Evolutionary conservation across 2,797 vertebrate species (phyloP).

Genomic region (Epinephelus malabaricus): DNA sequence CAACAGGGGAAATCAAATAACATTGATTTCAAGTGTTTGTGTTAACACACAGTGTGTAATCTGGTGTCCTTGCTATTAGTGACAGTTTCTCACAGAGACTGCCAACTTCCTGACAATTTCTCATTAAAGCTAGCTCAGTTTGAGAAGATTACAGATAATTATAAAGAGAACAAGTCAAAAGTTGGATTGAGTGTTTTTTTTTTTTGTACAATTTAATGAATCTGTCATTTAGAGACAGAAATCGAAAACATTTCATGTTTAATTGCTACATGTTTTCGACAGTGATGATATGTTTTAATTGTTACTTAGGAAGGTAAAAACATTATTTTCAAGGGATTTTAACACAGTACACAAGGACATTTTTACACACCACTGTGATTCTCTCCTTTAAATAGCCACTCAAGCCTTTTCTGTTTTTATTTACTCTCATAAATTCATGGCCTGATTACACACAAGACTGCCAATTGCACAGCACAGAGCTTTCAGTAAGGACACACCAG

Average conservation of each 20-base stretch:
- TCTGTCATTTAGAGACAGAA: background rate
- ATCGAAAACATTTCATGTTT: background rate
- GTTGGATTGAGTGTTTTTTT: background rate
- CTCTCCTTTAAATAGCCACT: background rate
- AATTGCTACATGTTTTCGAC: background rate
- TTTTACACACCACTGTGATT: background rate
- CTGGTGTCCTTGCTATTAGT: background rate
- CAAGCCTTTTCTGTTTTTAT: background rate
- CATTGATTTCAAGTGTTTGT: constrained; percentile 31
- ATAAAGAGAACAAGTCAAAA: background rate
- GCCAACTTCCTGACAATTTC: constrained; percentile 4
- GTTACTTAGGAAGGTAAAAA: background rate
- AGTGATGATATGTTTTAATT: background rate
- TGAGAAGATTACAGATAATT: constrained; percentile 18
- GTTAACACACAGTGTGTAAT: constrained; percentile 2
- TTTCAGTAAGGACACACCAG: constrained; percentile 6
- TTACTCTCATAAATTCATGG: constrained; percentile 5
- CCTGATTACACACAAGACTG: background rate
- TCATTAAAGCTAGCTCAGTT: constrained; percentile 14
- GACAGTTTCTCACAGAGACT: background rate
- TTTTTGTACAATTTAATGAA: background rate
- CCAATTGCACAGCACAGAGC: background rate
- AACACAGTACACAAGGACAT: background rate
- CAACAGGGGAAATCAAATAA: constrained; percentile 26
- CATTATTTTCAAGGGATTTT: background rate